Conservation (phyloP, 2,888 invertebrate species). For the Willowsia nigromaculata region DNA sequence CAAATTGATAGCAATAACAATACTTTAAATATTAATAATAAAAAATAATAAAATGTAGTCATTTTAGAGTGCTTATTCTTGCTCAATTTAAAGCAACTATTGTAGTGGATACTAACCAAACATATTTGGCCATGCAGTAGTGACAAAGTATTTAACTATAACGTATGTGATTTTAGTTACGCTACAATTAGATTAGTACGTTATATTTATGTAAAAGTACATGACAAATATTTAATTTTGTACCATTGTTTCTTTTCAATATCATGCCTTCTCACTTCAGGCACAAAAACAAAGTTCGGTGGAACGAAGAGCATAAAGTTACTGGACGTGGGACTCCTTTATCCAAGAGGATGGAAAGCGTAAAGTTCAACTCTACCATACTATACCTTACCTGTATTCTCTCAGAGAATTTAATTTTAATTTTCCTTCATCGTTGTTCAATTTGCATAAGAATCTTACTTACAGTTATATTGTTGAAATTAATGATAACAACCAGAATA, state of each 20-base stretch:
- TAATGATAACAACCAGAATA: too few relatives aligned
- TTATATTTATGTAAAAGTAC: not conserved
- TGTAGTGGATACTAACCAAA: conserved; percentile 11
- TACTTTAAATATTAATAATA: not conserved
- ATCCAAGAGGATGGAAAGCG: not conserved
- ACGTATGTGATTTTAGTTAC: not conserved
- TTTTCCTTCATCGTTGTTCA: not conserved
- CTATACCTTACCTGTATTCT: not conserved
- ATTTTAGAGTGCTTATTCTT: conserved; percentile 17
- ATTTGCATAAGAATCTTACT: not conserved
- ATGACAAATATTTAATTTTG: not conserved
- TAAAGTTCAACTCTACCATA: not conserved
- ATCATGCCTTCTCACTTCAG: not conserved
- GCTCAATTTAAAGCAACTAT: conserved; percentile 16
- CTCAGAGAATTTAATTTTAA: not conserved
- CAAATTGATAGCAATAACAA: conserved; percentile 48
- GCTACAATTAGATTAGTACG: not conserved
- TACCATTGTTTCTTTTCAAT: conserved; percentile 12
- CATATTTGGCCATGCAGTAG: conserved; percentile 11
- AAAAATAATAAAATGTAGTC: not conserved
- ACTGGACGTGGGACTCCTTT: not conserved
- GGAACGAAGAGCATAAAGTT: not conserved
- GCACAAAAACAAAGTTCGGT: not conserved
- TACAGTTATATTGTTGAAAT: not conserved
- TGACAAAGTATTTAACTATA: conserved; percentile 3